Evolutionary conservation across 1,140 invertebrate species (phyloP).

Genomic region (Zeugodacus cucurbitae): DNA sequence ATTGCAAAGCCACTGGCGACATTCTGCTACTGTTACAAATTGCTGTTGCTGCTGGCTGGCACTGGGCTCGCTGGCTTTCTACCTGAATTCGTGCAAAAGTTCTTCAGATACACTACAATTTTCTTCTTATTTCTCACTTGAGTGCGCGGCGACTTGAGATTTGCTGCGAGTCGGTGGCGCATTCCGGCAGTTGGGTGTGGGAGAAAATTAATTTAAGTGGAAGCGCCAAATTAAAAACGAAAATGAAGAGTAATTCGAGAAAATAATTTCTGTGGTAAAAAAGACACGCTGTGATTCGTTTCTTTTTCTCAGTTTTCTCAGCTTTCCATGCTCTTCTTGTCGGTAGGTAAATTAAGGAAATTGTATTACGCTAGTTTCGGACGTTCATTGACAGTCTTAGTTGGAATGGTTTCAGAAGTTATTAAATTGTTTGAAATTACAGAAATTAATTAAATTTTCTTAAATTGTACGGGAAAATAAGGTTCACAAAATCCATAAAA

Average conservation of each 20-base stretch:
- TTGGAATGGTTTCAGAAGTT: not conserved
- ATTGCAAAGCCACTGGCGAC: conserved; percentile 27
- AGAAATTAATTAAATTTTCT: too few species aligned
- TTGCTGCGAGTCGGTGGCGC: not conserved
- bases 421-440: not conserved
- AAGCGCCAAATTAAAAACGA: conserved; percentile 21
- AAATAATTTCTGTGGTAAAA: not conserved
- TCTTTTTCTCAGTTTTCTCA: not conserved
- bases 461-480: too few species aligned
- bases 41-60: not conserved
- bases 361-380: not conserved
- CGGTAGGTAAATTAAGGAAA: not conserved
- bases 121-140: conserved; percentile 25
- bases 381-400: not conserved
- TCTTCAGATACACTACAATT: not conserved
- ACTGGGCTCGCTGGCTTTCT: not conserved
- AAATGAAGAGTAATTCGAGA: not conserved
- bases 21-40: not conserved
- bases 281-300: not conserved
- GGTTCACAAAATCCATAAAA: too few species aligned
- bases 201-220: conserved; percentile 32
- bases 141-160: not conserved
- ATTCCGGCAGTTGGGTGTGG: not conserved
- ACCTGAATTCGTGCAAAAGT: not conserved
- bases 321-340: not conserved